A percentile compares a stretch with the other conserved stretches of the same genome.
Conservation (phyloP, 2,797 vertebrate species). For the Poeciliopsis turneri region DNA sequence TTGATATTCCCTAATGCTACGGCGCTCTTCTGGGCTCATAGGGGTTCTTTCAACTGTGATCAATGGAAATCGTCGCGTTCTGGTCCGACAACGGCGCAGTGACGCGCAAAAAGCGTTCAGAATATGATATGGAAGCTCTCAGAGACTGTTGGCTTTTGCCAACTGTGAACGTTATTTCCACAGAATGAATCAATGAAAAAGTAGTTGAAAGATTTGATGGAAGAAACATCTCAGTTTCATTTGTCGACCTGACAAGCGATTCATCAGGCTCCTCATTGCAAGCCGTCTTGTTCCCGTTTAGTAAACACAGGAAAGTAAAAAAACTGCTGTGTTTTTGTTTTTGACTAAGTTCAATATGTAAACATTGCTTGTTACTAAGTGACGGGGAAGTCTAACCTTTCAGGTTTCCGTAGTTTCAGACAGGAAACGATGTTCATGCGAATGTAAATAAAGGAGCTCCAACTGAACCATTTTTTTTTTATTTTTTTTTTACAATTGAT, state of each 20-base stretch:
- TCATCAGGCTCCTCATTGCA: not conserved
- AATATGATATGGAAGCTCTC: not conserved
- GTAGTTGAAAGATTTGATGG: not conserved
- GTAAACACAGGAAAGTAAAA: not conserved
- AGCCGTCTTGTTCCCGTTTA: not conserved
- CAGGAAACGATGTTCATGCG: no score
- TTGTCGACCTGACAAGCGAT: not conserved
- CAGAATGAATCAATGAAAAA: not conserved
- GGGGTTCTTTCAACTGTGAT: not conserved
- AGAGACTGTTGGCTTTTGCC: not conserved
- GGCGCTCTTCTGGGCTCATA: not conserved
- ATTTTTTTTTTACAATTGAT: no score
- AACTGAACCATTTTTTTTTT: no score
- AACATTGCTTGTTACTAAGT: not conserved
- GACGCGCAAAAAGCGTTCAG: not conserved
- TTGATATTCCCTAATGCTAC: not conserved
- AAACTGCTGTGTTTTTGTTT: not conserved
- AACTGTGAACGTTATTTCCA: not conserved
- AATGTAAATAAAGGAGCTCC: no score
- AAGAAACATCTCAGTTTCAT: not conserved
- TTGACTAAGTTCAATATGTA: no score
- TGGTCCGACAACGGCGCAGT: not conserved
- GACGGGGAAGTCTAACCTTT: no score
- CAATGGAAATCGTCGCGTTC: not conserved
- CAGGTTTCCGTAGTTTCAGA: no score